These are phyloP conservation scores for Chiroxiphia lanceolata DNA, from an alignment of 2,797 vertebrate genomes.

Conservation along the genomic window DNA sequence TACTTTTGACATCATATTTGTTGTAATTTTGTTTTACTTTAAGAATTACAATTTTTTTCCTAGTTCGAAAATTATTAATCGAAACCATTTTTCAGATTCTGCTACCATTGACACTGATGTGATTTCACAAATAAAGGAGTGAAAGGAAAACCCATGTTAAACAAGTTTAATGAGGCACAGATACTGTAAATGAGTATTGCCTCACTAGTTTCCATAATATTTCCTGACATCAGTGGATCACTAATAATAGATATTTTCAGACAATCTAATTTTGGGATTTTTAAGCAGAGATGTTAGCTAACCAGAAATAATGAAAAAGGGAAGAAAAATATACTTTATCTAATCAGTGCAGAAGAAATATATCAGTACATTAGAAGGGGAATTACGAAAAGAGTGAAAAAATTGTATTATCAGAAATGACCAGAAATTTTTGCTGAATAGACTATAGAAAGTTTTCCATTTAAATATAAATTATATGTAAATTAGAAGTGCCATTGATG, in stretches of 20 bases:
- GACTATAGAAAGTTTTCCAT: background rate
- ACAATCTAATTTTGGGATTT: background rate
- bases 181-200: background rate
- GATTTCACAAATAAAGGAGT: background rate
- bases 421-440: background rate
- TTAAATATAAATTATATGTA: background rate
- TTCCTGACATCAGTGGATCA: background rate
- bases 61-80: background rate
- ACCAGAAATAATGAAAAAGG: background rate
- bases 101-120: background rate
- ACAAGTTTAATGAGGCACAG: background rate
- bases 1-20: background rate
- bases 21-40: background rate
- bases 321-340: background rate
- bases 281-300: background rate
- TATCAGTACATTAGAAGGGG: background rate
- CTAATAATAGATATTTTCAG: background rate
- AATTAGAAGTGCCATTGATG: background rate
- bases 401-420: background rate
- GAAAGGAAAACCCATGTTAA: background rate
- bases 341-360: background rate
- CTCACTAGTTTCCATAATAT: background rate
- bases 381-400: background rate
- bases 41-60: background rate
- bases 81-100: background rate